phyloP scores from a whole-genome alignment of 2,113 vertebrate species.

The Microcebus murinus region DNA sequence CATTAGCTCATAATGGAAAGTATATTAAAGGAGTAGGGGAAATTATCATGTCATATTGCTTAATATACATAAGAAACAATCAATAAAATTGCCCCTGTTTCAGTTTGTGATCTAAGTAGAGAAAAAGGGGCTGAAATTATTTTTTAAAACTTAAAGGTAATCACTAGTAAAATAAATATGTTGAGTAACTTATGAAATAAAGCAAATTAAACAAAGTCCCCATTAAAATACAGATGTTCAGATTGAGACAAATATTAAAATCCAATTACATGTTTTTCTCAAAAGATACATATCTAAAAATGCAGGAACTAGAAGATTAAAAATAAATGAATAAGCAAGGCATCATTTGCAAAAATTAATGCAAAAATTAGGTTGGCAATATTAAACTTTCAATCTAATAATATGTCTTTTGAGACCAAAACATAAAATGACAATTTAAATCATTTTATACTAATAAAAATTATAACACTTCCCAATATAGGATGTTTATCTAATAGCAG shows the following conservation, averaged over 20 bases:
- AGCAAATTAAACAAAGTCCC: background rate
- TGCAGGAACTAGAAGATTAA: background rate
- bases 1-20: background rate
- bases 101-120: background rate
- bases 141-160: background rate
- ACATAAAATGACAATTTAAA: background rate
- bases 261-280: background rate
- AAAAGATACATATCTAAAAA: background rate
- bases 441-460: conserved; percentile 7
- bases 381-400: background rate
- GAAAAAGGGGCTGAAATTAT: background rate
- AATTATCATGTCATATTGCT: background rate
- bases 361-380: background rate
- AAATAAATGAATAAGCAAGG: background rate
- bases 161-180: background rate
- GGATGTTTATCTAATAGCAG: background rate
- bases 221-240: background rate
- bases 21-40: background rate
- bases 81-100: background rate
- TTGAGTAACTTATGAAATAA: background rate
- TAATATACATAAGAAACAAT: background rate
- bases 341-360: background rate
- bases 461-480: background rate
- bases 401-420: background rate
- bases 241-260: background rate